phyloP scores from a whole-genome alignment of 1,140 invertebrate species.

The Drosophila lowei region DNA sequence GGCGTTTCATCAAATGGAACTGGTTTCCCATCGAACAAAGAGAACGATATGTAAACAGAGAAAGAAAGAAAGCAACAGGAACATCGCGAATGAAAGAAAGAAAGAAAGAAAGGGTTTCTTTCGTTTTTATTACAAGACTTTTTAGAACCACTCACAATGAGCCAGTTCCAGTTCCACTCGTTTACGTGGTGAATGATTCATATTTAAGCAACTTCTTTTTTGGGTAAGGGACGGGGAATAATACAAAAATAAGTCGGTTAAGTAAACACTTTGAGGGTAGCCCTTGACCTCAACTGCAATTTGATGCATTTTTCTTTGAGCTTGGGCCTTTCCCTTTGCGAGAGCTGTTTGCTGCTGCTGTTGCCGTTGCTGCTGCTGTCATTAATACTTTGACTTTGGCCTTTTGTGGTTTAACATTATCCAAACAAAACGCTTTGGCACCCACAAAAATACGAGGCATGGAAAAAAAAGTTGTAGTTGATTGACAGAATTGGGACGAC shows the following conservation, averaged over 20 bases:
- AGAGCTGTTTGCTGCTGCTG: slow-evolving; percentile 16
- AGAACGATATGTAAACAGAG: no score
- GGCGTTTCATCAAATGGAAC: no score
- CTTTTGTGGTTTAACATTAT: slow-evolving; percentile 78
- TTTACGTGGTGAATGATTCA: slow-evolving; percentile 32
- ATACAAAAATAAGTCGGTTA: slow-evolving; percentile 16
- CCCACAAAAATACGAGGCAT: slow-evolving; percentile 68
- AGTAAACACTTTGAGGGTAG: slow-evolving; percentile 45
- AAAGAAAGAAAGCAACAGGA: no score
- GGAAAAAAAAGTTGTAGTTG: slow-evolving; percentile 61
- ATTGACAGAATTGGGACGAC: slow-evolving; percentile 79
- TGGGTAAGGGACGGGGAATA: background rate
- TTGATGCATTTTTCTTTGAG: slow-evolving; percentile 50
- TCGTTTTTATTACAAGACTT: no score
- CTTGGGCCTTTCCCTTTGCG: slow-evolving; percentile 52
- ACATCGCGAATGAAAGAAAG: no score
- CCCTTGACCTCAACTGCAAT: slow-evolving; percentile 67
- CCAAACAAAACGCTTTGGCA: slow-evolving; percentile 80
- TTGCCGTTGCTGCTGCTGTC: slow-evolving; percentile 37
- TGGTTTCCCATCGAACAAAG: no score
- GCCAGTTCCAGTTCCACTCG: slow-evolving; percentile 6
- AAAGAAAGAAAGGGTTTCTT: no score
- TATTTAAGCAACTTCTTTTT: background rate
- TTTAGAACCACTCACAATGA: no score
- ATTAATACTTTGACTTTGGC: slow-evolving; percentile 79